Conservation (phyloP, 2,888 invertebrate genomes). For the Nemapogon koenigi region DNA sequence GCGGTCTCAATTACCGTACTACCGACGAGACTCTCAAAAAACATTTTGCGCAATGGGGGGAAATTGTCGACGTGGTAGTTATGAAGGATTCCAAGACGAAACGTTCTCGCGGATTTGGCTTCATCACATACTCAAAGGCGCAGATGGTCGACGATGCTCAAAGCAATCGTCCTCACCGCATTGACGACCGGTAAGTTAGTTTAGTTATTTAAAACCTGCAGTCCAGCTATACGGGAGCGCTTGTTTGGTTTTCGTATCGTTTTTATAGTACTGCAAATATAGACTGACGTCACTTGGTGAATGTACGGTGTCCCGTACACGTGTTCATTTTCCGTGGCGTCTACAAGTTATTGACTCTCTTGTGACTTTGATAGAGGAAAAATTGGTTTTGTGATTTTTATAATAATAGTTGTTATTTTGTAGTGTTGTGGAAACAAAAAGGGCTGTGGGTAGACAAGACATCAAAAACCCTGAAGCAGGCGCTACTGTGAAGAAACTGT, state of each 20-base stretch:
- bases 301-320: constrained; percentile 35
- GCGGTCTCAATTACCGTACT: constrained; percentile 93
- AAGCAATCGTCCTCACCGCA: constrained; percentile 85
- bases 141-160: constrained; percentile 98
- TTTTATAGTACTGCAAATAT: constrained; percentile 49
- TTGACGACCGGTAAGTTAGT: constrained; percentile 77
- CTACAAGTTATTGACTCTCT: constrained; percentile 24
- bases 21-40: constrained; percentile 91
- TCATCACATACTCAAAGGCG: constrained; percentile 93
- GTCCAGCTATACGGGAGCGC: constrained; percentile 50
- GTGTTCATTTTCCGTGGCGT: constrained; percentile 57
- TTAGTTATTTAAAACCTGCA: constrained; percentile 25
- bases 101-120: constrained; percentile 96
- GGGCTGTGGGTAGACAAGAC: constrained; percentile 93
- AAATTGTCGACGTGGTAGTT: constrained; percentile 94
- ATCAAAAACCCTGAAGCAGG: constrained; percentile 93
- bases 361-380: too few relatives aligned
- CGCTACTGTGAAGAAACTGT: constrained; percentile 92
- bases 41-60: constrained; percentile 98
- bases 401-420: not conserved
- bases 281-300: constrained; percentile 48
- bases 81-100: constrained; percentile 97
- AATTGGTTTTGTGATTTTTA: too few relatives aligned
- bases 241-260: constrained; percentile 42
- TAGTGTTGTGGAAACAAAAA: constrained; percentile 93